These are phyloP conservation scores for Amphiprion clarkii DNA, from an alignment of 2,797 vertebrate genomes.

Conservation along the genomic window DNA sequence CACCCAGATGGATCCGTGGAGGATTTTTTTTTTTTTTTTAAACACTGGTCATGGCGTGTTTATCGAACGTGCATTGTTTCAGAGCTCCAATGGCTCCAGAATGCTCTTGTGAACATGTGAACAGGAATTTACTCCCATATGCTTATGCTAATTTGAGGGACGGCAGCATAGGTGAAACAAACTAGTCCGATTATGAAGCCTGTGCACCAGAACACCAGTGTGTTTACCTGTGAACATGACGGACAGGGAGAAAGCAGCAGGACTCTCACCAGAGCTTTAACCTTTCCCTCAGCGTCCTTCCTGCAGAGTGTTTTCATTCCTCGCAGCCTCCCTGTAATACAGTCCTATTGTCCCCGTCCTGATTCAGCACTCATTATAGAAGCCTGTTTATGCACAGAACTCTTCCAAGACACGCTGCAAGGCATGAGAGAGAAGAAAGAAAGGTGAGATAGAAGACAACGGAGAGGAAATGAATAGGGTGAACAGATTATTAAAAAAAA, in stretches of 20 bases:
- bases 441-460: conserved; percentile 42
- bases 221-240: conserved; percentile 51
- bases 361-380: conserved; percentile 61
- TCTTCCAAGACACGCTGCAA: conserved; percentile 52
- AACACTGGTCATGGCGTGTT: conserved; percentile 12
- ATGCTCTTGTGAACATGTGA: not conserved
- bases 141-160: conserved; percentile 37
- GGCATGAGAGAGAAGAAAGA: conserved; percentile 36
- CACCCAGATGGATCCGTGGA: conserved; percentile 31
- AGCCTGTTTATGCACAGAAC: conserved; percentile 63
- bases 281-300: conserved; percentile 68
- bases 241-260: conserved; percentile 63
- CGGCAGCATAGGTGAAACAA: conserved; percentile 18
- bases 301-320: conserved; percentile 43
- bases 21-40: conserved; percentile 28
- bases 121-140: conserved; percentile 36
- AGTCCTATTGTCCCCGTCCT: conserved; percentile 50
- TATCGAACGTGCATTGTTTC: conserved; percentile 15
- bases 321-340: conserved; percentile 37
- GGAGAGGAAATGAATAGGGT: conserved; percentile 12
- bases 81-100: conserved; percentile 3
- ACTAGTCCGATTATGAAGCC: conserved; percentile 23
- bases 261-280: conserved; percentile 69
- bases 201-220: conserved; percentile 13
- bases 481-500: not conserved